phyloP scores from a whole-genome alignment of 2,113 vertebrate genomes.

The Phoenicopterus ruber region DNA sequence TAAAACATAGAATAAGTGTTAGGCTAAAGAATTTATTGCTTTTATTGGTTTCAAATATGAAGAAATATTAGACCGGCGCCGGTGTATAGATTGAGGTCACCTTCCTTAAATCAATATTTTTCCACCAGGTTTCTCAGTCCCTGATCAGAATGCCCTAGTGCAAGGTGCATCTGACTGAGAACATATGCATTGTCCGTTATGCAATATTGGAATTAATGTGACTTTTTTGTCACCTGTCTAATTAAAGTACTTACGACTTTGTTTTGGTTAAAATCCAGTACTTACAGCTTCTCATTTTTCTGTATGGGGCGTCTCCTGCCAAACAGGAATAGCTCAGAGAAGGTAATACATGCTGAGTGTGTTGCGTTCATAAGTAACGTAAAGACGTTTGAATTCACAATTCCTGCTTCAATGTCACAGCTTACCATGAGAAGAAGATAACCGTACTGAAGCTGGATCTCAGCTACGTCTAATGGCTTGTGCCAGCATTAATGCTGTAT shows the following conservation, averaged over 20 bases:
- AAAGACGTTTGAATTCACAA: not conserved
- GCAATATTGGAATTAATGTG: not conserved
- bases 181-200: not conserved
- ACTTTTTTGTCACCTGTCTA: not conserved
- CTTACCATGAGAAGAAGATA: not conserved
- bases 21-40: not conserved
- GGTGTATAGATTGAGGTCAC: not conserved
- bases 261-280: not conserved
- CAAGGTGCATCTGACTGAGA: not conserved
- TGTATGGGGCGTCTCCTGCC: not conserved
- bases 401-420: not conserved
- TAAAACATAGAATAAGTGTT: not conserved
- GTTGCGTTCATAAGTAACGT: not conserved
- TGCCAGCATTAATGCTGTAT: not conserved
- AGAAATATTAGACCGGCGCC: fast-evolving
- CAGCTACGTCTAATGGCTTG: not conserved
- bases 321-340: not conserved
- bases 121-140: not conserved
- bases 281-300: not conserved
- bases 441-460: not conserved
- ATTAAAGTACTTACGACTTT: not conserved
- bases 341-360: not conserved
- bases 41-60: not conserved
- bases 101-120: not conserved
- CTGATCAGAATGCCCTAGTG: not conserved